A percentile compares a stretch with the other conserved stretches of the same genome.
Conservation (phyloP, 2,113 vertebrate genomes). For the Nothobranchius kuhntae region DNA sequence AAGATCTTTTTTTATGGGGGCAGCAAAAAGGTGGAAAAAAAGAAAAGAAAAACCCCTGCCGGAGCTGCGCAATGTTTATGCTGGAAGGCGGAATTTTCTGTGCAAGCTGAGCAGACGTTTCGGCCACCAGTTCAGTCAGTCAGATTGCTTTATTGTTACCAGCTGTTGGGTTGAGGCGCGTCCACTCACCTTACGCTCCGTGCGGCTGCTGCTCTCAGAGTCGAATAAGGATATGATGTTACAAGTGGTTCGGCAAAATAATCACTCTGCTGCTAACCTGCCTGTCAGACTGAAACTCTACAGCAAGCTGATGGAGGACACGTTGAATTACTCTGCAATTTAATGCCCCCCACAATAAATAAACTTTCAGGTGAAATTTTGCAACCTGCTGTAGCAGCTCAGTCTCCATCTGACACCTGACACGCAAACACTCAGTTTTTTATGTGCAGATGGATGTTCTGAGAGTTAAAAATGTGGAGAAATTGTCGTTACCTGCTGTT, state of each 20-base stretch:
- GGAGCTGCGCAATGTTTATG: conserved; percentile 77
- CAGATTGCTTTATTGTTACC: conserved; percentile 80
- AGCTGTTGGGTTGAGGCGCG: conserved; percentile 74
- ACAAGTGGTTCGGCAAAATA: conserved; percentile 67
- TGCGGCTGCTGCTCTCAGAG: conserved; percentile 51
- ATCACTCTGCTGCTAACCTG: conserved; percentile 50
- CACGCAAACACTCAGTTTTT: conserved; percentile 4
- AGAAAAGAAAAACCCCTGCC: conserved; percentile 22
- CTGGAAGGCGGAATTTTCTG: conserved; percentile 77
- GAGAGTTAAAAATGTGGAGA: neutral
- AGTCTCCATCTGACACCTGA: conserved; percentile 43
- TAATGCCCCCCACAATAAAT: too few species aligned
- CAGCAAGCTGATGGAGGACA: conserved; percentile 37
- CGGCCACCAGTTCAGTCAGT: conserved; percentile 77
- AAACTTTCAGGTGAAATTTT: conserved; percentile 6
- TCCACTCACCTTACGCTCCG: conserved; percentile 69
- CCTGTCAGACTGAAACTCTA: conserved; percentile 48
- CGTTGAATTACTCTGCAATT: too few species aligned
- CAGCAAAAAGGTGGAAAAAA: conserved; percentile 34
- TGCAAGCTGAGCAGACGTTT: conserved; percentile 78
- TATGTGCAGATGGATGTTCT: neutral
- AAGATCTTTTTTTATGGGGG: conserved; percentile 58
- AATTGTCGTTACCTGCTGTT: conserved; percentile 25
- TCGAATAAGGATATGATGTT: conserved; percentile 62
- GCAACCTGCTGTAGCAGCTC: conserved; percentile 60